Percentiles rank a stretch among this genome's conserved stretches.
Evolutionary conservation across 1,140 invertebrate genomes (phyloP).

Genomic region (Holotrichia oblita): DNA sequence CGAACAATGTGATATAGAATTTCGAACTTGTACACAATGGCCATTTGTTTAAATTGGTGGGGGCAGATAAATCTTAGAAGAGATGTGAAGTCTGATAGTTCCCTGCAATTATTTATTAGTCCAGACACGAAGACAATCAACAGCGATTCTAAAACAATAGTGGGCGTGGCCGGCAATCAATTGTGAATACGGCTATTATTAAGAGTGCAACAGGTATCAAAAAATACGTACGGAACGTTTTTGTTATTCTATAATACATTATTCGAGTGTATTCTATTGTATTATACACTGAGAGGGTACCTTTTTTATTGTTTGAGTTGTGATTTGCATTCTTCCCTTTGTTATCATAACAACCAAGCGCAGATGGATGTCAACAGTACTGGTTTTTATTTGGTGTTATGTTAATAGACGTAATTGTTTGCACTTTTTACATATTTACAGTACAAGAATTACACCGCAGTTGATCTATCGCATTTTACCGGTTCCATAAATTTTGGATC

Average conservation of each 20-base stretch:
- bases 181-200: conserved; percentile 54
- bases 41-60: conserved; percentile 49
- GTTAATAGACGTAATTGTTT: too few species aligned
- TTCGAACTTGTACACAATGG: conserved; percentile 48
- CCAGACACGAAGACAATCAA: conserved; percentile 55
- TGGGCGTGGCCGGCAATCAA: conserved; percentile 54
- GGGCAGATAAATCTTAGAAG: conserved; percentile 55
- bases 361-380: conserved; percentile 1
- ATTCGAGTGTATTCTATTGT: conserved; percentile 37
- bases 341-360: neutral
- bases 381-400: neutral
- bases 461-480: too few species aligned
- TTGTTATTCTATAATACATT: conserved; percentile 40
- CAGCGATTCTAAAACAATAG: conserved; percentile 56
- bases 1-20: neutral
- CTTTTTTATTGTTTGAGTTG: conserved; percentile 1
- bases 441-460: too few species aligned
- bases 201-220: conserved; percentile 43
- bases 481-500: too few species aligned
- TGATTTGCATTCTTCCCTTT: conserved; percentile 22
- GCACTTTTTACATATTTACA: too few species aligned
- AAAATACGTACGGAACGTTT: conserved; percentile 35
- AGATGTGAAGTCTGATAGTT: conserved; percentile 54
- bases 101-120: conserved; percentile 55
- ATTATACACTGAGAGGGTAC: neutral